Base-by-base conservation (phyloP, 2,888 invertebrate species). In the Drosophila kokeensis region DNA sequence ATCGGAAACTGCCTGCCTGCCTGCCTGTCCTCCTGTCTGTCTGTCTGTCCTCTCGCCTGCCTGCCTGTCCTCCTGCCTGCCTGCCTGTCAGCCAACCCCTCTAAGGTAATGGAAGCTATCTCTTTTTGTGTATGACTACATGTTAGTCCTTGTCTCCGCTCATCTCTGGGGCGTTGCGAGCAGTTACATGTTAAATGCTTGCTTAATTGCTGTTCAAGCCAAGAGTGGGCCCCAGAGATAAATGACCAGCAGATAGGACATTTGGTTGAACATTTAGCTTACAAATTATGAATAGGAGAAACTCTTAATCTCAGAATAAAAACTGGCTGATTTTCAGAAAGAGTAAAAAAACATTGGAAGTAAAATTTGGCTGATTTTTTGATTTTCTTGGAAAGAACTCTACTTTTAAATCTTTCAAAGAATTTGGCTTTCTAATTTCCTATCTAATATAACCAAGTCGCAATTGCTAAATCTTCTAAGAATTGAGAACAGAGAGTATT, bases 111-210 rank as follows among this genome's bases (percentile, higher is more conserved):
- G 86, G 73, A 70, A 29, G 55, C 55, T 63, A 50, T 30, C 70
- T 59, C 29, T 27, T 54, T 54, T 54, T 54, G 34, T 54, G 36
- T 45, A 24, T 45, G 45, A 45, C 45, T 45, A 55, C 55, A 61
- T 57, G 57, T 45, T 54, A 50, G 48, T 30, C 48, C 29, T 45
- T 65, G 55, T 57, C 21, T 50, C 60, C 32, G 34, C 74, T 66
- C 73, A 73, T 81, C 81, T 72, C 71, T 74, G 73, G 87, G 89
- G 89, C 89, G 83, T 83, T 87, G 69, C 79, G 65, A 72, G 79
- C 76, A 76, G 79, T 85, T 75, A 82, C 78, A 82, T 83, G 79
- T 89, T 87, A 82, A 87, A 88, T 89, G 75, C 71, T 73, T 48
- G 65, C 70, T 83, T 85, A 82, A 88, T 85, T 85, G 78, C 69